phyloP scores from a whole-genome alignment of 2,113 vertebrate genomes.

The Corythoichthys haematopterus region DNA sequence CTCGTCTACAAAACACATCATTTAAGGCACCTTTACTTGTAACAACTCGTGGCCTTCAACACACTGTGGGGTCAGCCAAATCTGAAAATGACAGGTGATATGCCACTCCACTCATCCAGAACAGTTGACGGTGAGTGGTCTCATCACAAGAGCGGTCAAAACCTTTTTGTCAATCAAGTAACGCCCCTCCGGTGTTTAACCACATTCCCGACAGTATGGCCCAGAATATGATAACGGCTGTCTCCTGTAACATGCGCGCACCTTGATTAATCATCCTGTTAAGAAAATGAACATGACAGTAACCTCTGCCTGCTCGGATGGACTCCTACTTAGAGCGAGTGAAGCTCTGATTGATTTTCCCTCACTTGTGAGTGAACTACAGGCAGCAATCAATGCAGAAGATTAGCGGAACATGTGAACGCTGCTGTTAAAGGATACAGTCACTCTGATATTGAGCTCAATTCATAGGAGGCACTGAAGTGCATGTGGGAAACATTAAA shows the following conservation, averaged over 20 bases:
- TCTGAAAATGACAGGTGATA: conserved; percentile 22
- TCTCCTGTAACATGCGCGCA: conserved; percentile 22
- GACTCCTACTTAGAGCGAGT: conserved; percentile 62
- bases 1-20: conserved; percentile 1
- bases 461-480: conserved; percentile 3
- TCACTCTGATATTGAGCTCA: conserved; percentile 48
- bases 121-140: conserved; percentile 29
- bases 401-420: conserved; percentile 61
- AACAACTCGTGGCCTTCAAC: conserved; percentile 12
- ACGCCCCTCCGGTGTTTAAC: conserved; percentile 33
- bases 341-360: conserved; percentile 73
- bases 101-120: conserved; percentile 23
- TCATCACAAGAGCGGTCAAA: conserved; percentile 44
- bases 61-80: conserved; percentile 23
- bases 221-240: conserved; percentile 36
- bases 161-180: conserved; percentile 41
- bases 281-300: conserved; percentile 60
- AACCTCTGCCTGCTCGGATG: conserved; percentile 69
- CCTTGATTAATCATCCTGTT: conserved; percentile 65
- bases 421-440: conserved; percentile 44
- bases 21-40: conserved; percentile 6
- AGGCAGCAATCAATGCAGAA: conserved; percentile 52
- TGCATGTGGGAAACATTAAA: not conserved
- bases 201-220: conserved; percentile 29
- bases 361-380: conserved; percentile 63